A percentile compares a stretch with the other conserved stretches of the same genome.
Conservation (phyloP, 2,113 vertebrate genomes). For the Pterocles orientalis region DNA sequence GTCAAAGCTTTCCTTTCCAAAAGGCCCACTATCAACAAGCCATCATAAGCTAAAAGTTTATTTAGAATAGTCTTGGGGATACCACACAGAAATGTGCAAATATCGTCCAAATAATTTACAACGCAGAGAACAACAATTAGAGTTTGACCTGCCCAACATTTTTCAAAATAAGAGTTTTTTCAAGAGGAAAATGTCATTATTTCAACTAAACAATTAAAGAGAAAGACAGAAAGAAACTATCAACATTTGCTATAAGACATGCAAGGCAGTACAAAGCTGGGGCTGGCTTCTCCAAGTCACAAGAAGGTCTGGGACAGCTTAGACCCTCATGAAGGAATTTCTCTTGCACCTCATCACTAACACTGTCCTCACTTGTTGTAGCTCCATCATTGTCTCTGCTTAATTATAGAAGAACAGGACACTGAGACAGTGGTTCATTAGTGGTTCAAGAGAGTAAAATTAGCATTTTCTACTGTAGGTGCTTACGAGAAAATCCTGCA, state of each 20-base stretch:
- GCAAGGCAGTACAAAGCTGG: neutral
- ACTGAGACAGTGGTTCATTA: neutral
- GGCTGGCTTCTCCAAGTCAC: neutral
- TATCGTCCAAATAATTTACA: neutral
- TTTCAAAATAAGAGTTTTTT: neutral
- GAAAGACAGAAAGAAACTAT: neutral
- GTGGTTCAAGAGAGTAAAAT: neutral
- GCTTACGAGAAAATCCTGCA: neutral
- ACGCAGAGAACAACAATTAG: neutral
- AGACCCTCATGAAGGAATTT: neutral
- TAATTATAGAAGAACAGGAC: neutral
- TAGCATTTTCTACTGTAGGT: neutral
- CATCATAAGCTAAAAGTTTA: neutral
- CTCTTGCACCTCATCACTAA: neutral
- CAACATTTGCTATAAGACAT: neutral
- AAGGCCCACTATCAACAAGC: neutral
- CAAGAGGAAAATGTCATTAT: neutral
- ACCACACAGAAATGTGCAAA: neutral
- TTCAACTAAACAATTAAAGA: neutral
- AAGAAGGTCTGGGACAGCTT: neutral
- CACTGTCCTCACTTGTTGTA: neutral
- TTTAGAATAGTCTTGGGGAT: neutral
- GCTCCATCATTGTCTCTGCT: neutral
- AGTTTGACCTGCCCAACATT: neutral
- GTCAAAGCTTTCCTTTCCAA: neutral